Base-by-base conservation (phyloP, 2,888 invertebrate genomes). In the Orthosia cruda region DNA sequence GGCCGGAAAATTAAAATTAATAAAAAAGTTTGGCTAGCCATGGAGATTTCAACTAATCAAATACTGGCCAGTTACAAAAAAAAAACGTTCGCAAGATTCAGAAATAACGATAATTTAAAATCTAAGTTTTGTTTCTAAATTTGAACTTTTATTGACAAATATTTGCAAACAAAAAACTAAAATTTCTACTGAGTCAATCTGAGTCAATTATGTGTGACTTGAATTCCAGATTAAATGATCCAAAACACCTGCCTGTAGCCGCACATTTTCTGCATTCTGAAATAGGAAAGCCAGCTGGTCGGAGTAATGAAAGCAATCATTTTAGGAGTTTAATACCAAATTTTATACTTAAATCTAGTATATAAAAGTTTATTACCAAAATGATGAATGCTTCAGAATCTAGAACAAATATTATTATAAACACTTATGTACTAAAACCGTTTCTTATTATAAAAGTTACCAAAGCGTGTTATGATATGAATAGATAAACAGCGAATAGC, bases 21-120 rank as follows among this genome's bases (percentile, higher is more conserved):
- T 90, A 70, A 76, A 87, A 88, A 90, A 89, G 85, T 89, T 89
- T 83, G 71, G 66, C 76, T 77, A 50, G 65, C 68, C 54, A 68
- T 54, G 71, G 66, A 83, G 74, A 74, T 85, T 73, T 77, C 11
- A 65, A 73, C 71, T 74, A 81, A 74, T 84, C 69, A 83, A 80
- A 80, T 65, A 74, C 71, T 65, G 66, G 47, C 59, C 58, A 68
- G 62, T 15, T 59, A n/a, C 15, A 59, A 73, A 63, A n/a, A n/a
- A n/a, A 70, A 67, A 65, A 49, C 16, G 15, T 40, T 45, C 40
- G n/a, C 49, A 15, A 18, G 16, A 23, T 65, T 54, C 13, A n/a
- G 47, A 64, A 67, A n/a, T 40, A 64, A 67, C 45, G 47, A 26
- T 32, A 59, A 55, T 58, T 75, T 54, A n/a, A n/a, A 54, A 45